Conservation (phyloP, 30 jellyfish, hydroid and myxozoan species). For the Clytia hemisphaerica region DNA sequence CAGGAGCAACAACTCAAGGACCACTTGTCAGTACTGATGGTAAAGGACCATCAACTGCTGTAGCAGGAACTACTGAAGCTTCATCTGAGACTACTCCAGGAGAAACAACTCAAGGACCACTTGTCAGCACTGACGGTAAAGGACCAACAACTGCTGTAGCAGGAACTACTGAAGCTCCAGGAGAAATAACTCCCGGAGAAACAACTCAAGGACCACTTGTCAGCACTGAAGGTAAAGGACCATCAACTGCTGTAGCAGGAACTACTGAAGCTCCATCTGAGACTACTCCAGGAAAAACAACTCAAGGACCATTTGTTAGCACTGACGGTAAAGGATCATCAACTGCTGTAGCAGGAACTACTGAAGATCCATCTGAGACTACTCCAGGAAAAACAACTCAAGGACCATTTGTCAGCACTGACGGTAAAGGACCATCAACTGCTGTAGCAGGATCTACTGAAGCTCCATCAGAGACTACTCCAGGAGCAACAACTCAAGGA, state of each 20-base stretch:
- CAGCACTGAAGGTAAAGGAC: too few species aligned
- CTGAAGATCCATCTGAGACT: neutral
- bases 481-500: too few species aligned
- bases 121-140: too few species aligned
- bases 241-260: neutral
- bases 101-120: too few species aligned
- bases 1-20: neutral
- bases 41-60: neutral
- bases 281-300: neutral
- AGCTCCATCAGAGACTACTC: too few species aligned
- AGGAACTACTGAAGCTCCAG: neutral
- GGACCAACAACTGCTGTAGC: neutral
- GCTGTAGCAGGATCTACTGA: neutral
- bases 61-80: neutral
- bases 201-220: neutral
- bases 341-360: neutral
- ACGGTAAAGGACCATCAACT: neutral
- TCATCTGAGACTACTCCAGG: neutral
- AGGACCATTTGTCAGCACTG: neutral
- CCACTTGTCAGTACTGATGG: neutral
- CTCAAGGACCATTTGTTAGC: neutral
- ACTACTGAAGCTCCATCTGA: neutral
- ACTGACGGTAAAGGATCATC: neutral
- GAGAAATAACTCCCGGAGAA: neutral
- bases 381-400: neutral